Conservation (phyloP, 2,888 invertebrate species). For the Dryobotodes eremita region DNA sequence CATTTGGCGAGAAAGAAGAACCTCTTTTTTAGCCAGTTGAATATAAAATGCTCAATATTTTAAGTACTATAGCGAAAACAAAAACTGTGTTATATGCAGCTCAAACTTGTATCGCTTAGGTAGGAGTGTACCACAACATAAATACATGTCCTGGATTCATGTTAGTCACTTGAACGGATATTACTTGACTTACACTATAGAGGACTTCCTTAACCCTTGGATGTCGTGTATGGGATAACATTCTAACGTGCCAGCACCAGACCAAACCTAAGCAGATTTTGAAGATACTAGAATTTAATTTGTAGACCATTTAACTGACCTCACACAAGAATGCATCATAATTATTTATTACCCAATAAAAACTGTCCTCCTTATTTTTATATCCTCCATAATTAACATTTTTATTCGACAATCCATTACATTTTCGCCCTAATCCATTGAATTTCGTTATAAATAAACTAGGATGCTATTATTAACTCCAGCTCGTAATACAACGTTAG, state of each 20-base stretch:
- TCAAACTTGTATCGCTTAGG: background rate
- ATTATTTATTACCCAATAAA: constrained; percentile 26
- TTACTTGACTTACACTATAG: background rate
- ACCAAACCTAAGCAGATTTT: background rate
- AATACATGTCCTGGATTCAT: background rate
- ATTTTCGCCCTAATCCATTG: constrained; percentile 35
- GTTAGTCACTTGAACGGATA: too few species aligned
- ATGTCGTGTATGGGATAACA: background rate
- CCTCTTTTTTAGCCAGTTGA: constrained; percentile 17
- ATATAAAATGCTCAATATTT: background rate
- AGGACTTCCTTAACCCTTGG: background rate
- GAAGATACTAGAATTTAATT: background rate
- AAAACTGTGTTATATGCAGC: background rate
- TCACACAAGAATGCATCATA: constrained; percentile 9
- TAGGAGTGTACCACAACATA: background rate
- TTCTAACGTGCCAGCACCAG: background rate
- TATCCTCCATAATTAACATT: constrained; percentile 14
- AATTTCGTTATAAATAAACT: constrained; percentile 45
- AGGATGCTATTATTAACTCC: constrained; percentile 35
- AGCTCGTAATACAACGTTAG: constrained; percentile 42
- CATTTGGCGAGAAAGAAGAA: constrained; percentile 25
- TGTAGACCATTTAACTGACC: constrained; percentile 4
- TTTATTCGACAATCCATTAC: constrained; percentile 46
- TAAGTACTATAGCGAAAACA: background rate
- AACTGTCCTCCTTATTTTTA: constrained; percentile 3